These are phyloP conservation scores for Chelonus insularis DNA, from an alignment of 1,140 invertebrate genomes.

Conservation along the genomic window DNA sequence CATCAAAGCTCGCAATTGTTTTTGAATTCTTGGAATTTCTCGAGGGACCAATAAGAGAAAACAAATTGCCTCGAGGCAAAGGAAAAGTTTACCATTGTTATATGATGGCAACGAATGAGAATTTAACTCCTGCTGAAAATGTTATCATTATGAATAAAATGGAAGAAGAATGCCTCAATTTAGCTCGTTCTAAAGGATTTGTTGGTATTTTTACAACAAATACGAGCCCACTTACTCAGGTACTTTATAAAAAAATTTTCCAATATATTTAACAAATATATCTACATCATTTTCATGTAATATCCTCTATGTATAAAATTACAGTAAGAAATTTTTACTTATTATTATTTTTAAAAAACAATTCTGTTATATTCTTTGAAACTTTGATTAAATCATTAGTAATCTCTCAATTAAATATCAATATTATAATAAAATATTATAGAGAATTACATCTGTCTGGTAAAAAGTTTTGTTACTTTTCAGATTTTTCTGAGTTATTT, in stretches of 20 bases:
- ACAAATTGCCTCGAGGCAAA: conserved; percentile 66
- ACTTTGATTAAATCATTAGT: no score
- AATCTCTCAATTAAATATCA: no score
- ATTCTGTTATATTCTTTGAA: no score
- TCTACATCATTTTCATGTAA: no score
- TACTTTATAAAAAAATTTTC: conserved; percentile 54
- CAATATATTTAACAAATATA: no score
- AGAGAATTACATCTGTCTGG: no score
- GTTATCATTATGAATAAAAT: conserved; percentile 75
- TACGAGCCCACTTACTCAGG: conserved; percentile 81
- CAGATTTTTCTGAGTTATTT: no score
- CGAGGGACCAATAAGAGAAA: conserved; percentile 71
- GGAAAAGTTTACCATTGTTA: conserved; percentile 79
- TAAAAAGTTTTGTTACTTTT: no score
- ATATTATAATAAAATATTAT: no score
- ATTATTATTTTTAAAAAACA: no score
- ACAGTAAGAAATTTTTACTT: no score
- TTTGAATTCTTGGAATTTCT: conserved; percentile 79
- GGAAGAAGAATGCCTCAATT: conserved; percentile 71
- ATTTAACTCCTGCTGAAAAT: conserved; percentile 71
- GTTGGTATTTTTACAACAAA: conserved; percentile 82
- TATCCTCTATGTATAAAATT: no score
- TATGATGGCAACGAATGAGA: conserved; percentile 78
- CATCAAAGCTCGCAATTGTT: conserved; percentile 69
- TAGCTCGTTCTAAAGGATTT: conserved; percentile 69